phyloP scores from a whole-genome alignment of 1,140 invertebrate species.

The Aphelenchoides besseyi region DNA sequence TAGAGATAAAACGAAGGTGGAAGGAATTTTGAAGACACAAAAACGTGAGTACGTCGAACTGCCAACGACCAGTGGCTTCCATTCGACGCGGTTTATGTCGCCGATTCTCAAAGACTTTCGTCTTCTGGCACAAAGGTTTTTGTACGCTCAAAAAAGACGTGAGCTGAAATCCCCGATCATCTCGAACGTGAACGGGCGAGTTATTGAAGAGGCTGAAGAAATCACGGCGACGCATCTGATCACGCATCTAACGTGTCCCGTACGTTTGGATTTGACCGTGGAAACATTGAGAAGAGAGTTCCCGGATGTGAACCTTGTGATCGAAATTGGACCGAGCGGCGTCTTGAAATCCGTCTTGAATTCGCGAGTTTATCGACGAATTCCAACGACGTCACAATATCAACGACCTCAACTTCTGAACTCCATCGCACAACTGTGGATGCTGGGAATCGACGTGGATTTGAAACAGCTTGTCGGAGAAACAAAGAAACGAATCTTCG shows the following conservation, averaged over 20 bases:
- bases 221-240: slow-evolving; percentile 37
- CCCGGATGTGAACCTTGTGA: slow-evolving; percentile 25
- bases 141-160: background rate
- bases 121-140: slow-evolving; percentile 8
- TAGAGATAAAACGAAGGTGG: slow-evolving; percentile 24
- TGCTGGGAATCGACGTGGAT: slow-evolving; percentile 15
- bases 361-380: no score
- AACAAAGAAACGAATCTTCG: background rate
- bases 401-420: slow-evolving; percentile 18
- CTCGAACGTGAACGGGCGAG: slow-evolving; percentile 45
- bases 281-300: slow-evolving; percentile 25
- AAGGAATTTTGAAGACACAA: slow-evolving; percentile 16
- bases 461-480: slow-evolving; percentile 22
- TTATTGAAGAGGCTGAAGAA: slow-evolving; percentile 5
- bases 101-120: slow-evolving; percentile 44
- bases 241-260: slow-evolving; percentile 42
- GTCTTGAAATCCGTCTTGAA: slow-evolving; percentile 25
- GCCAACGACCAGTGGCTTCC: slow-evolving; percentile 44
- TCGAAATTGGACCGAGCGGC: slow-evolving; percentile 55
- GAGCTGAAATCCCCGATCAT: slow-evolving; percentile 25
- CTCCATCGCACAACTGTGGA: slow-evolving; percentile 28
- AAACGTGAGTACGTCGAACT: slow-evolving; percentile 32
- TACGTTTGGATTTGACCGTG: slow-evolving; percentile 42
- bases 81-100: slow-evolving; percentile 47
- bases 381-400: background rate